These are phyloP conservation scores for Leucoraja erinaceus DNA, from an alignment of 2,113 vertebrate species.

Conservation along the genomic window DNA sequence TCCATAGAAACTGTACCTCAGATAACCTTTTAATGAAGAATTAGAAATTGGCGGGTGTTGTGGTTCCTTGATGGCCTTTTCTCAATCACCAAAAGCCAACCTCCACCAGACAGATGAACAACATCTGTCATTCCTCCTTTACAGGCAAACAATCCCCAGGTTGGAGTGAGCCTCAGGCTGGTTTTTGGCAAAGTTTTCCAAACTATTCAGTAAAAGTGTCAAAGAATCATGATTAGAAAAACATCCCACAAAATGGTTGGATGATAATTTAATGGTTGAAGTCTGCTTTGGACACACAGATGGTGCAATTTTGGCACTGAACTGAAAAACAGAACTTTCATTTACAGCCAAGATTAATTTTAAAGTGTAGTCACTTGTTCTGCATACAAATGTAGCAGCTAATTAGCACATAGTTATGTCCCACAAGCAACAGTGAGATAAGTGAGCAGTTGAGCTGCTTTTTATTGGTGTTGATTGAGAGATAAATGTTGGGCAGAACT, in stretches of 20 bases:
- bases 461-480: neutral
- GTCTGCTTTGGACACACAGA: neutral
- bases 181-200: neutral
- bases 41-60: neutral
- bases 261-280: neutral
- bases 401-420: neutral
- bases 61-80: neutral
- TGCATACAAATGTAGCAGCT: neutral
- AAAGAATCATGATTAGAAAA: neutral
- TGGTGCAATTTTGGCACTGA: neutral
- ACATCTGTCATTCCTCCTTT: neutral
- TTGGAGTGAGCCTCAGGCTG: neutral
- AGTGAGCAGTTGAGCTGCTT: neutral
- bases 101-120: neutral
- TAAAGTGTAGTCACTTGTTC: neutral
- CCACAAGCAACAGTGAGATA: neutral
- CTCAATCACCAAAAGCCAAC: neutral
- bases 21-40: neutral
- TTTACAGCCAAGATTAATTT: slow-evolving; percentile 1
- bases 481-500: neutral
- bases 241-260: neutral
- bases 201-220: neutral
- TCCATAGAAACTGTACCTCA: neutral
- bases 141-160: neutral
- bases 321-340: neutral